These are phyloP conservation scores for Anthopleura xanthogrammica DNA, from an alignment of 92 coral and sea anemone genomes.

Conservation along the genomic window DNA sequence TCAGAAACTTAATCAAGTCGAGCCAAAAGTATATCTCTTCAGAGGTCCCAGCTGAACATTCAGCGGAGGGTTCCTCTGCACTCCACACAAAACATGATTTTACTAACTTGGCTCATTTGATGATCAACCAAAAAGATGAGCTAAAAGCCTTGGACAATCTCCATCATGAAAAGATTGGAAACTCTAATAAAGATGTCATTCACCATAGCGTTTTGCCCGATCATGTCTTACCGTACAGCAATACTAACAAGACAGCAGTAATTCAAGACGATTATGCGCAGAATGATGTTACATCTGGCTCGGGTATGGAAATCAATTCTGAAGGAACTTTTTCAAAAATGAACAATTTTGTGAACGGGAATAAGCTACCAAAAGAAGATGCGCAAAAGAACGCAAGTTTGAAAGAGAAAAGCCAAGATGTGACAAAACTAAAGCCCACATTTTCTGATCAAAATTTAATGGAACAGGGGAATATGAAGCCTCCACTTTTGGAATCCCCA, in stretches of 20 bases:
- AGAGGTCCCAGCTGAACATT: background rate
- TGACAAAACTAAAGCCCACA: too few relatives aligned
- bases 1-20: conserved; percentile 15
- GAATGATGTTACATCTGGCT: background rate
- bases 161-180: conserved; percentile 12
- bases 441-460: background rate
- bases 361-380: background rate
- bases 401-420: too few relatives aligned
- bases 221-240: conserved; percentile 9
- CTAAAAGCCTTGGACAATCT: conserved; percentile 35
- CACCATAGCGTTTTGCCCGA: conserved; percentile 32
- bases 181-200: conserved; percentile 34
- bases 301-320: background rate
- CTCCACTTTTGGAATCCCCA: background rate
- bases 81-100: conserved; percentile 1
- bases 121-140: conserved; percentile 15
- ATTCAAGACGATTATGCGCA: background rate
- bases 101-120: conserved; percentile 15
- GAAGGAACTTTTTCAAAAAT: too few relatives aligned
- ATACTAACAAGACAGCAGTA: background rate
- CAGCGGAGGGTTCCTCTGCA: conserved; percentile 18
- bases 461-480: background rate
- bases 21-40: conserved; percentile 6
- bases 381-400: background rate
- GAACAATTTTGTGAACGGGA: background rate